Evolutionary conservation across 2,797 vertebrate species (phyloP), one percentile per base, ranked within the genome.

Genomic region (Cichlasoma orientale): DNA sequence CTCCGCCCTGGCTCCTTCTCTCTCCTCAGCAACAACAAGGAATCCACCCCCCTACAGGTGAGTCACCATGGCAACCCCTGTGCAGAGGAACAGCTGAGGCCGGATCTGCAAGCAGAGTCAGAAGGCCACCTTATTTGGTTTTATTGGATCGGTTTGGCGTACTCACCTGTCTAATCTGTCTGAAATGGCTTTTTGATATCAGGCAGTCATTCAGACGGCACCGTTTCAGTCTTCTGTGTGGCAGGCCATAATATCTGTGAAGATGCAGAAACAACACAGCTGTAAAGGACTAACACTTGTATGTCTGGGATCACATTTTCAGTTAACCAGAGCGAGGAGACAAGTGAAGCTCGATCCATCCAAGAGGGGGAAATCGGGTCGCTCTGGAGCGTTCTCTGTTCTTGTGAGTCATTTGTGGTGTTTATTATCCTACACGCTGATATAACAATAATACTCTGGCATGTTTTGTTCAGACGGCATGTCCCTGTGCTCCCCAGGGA

Each of bases 261-360:
- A 7, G 18, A n/a, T 21, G 56, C 61, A 23, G 1, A 73, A 77
- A 76, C 55, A 25, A 41, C 23, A 53, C 9, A 50, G 9, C 19
- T 52, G 16, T 23, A 3, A 33, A 33, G 3, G 19, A 56, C 4
- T 55, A 19, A 61, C 41, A 3, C 5, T 18, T 18, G 8, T 23
- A 5, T 77, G 29, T 61, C 1, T 78, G 71, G 16, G 27, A 70
- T 77, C 79, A 53, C 21, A 11, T 41, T 61, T 87, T 25, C 76
- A 95, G 94, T 88, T 94, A 36, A 88, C n/a, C 16, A 82, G 94
- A 87, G 92, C 78, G 3, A 93, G 86, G 74, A 89, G 94, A 80
- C 94, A 94, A 86, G 75, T 91, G 83, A 90, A 91, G 82, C 53
- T 56, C 0, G 87, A 92, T 2, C 83, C 75, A 8, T 16, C 84